A percentile compares a stretch with the other conserved stretches of the same genome.
Evolutionary conservation across 53 echinoderm and acorn worm genomes (phyloP).

Genomic region (Zoroaster sp.): DNA sequence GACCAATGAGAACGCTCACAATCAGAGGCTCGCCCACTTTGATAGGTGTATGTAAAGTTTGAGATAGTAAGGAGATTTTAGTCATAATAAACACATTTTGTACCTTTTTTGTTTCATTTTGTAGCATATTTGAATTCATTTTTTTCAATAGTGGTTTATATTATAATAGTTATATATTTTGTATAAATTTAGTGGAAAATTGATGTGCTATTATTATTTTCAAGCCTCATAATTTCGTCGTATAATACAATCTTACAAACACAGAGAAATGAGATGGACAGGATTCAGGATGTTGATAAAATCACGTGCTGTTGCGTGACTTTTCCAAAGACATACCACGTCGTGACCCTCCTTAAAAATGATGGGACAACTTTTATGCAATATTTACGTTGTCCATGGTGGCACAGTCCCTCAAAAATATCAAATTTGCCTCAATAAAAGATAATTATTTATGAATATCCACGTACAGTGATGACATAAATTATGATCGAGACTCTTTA

Average conservation of each 20-base stretch:
- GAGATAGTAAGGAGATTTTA: constrained; percentile 67
- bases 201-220: no score
- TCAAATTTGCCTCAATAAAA: no score
- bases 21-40: constrained; percentile 63
- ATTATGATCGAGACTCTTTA: no score
- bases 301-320: constrained; percentile 38
- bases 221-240: not conserved
- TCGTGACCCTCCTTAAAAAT: not conserved
- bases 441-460: no score
- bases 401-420: no score
- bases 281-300: constrained; percentile 17
- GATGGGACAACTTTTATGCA: not conserved
- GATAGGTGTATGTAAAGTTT: constrained; percentile 67
- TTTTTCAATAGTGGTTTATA: no score
- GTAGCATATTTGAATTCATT: not conserved
- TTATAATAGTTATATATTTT: no score
- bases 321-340: not conserved
- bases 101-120: not conserved
- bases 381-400: not conserved
- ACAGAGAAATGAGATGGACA: constrained; percentile 3
- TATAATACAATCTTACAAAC: not conserved
- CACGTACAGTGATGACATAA: no score
- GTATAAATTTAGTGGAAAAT: no score
- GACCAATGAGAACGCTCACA: constrained; percentile 68
- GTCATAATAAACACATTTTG: constrained; percentile 37